These are phyloP conservation scores for Drosophila athabasca DNA, from an alignment of 1,140 invertebrate species.

Conservation along the genomic window DNA sequence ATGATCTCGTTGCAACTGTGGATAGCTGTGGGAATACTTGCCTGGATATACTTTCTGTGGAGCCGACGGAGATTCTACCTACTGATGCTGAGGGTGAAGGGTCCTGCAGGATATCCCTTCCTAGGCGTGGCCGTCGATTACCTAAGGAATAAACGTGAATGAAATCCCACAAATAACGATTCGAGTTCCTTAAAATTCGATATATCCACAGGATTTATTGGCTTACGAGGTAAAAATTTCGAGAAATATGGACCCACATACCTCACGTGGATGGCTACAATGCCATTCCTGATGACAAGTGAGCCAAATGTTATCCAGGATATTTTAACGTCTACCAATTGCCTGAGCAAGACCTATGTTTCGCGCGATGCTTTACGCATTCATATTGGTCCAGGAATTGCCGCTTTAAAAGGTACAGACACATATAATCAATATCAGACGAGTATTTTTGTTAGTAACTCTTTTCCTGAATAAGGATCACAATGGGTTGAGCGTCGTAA, in stretches of 20 bases:
- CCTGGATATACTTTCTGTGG: slow-evolving; percentile 69
- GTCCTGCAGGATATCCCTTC: slow-evolving; percentile 53
- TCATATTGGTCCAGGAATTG: slow-evolving; percentile 37
- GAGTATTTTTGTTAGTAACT: background rate
- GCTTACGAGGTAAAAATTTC: background rate
- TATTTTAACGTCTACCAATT: slow-evolving; percentile 47
- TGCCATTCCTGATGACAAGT: slow-evolving; percentile 38
- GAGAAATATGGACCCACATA: slow-evolving; percentile 37
- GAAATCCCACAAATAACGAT: background rate
- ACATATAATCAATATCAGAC: background rate
- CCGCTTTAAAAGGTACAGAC: slow-evolving; percentile 43
- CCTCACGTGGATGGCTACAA: slow-evolving; percentile 51
- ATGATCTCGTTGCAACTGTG: slow-evolving; percentile 21
- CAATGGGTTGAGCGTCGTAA: slow-evolving; percentile 58
- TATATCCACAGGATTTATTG: slow-evolving; percentile 3
- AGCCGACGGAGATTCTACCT: slow-evolving; percentile 59
- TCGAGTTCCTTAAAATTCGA: background rate
- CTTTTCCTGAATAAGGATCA: slow-evolving; percentile 4
- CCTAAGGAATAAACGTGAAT: slow-evolving; percentile 24
- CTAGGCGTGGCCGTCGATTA: slow-evolving; percentile 34
- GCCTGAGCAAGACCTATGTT: slow-evolving; percentile 33
- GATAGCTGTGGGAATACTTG: slow-evolving; percentile 8
- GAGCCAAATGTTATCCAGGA: slow-evolving; percentile 54
- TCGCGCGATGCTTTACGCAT: slow-evolving; percentile 9
- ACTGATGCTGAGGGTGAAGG: slow-evolving; percentile 54